Percentiles rank a stretch among this genome's conserved stretches.
Conservation (phyloP, 2,797 vertebrate species). For the Gambelia wislizenii region DNA sequence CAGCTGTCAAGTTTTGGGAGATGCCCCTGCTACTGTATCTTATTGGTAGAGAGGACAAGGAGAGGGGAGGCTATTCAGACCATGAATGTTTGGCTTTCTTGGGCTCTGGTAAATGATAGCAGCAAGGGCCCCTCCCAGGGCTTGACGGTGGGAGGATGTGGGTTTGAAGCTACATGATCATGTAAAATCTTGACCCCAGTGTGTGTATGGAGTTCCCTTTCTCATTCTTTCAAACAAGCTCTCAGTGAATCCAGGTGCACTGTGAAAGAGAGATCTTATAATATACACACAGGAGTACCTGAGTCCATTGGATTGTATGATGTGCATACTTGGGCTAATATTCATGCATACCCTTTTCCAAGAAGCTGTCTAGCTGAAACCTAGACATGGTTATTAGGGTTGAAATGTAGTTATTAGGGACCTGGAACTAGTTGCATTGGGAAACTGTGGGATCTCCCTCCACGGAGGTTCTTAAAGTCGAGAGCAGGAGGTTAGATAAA, state of each 20-base stretch:
- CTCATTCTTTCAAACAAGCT: background rate
- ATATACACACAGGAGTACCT: background rate
- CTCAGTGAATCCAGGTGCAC: background rate
- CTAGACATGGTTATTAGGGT: slow-evolving; percentile 25
- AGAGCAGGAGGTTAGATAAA: slow-evolving; percentile 20
- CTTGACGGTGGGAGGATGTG: too few species aligned
- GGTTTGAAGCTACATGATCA: too few species aligned
- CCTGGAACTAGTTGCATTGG: slow-evolving; percentile 23
- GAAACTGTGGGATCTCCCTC: slow-evolving; percentile 21
- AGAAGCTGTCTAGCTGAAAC: slow-evolving; percentile 32
- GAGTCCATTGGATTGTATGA: background rate
- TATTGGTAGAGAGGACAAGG: too few species aligned
- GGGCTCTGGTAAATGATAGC: too few species aligned
- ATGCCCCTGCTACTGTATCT: too few species aligned
- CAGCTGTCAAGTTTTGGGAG: too few species aligned
- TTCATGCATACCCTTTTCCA: slow-evolving; percentile 9
- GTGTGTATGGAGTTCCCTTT: too few species aligned
- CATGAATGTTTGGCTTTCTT: too few species aligned
- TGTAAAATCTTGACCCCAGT: too few species aligned
- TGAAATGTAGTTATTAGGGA: slow-evolving; percentile 40
- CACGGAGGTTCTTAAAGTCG: background rate
- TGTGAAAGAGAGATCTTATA: background rate
- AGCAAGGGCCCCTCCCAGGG: too few species aligned
- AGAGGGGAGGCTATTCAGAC: too few species aligned
- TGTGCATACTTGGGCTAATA: background rate